Evolutionary conservation across 2,113 vertebrate species (phyloP).

Genomic region (Peromyscus californicus): DNA sequence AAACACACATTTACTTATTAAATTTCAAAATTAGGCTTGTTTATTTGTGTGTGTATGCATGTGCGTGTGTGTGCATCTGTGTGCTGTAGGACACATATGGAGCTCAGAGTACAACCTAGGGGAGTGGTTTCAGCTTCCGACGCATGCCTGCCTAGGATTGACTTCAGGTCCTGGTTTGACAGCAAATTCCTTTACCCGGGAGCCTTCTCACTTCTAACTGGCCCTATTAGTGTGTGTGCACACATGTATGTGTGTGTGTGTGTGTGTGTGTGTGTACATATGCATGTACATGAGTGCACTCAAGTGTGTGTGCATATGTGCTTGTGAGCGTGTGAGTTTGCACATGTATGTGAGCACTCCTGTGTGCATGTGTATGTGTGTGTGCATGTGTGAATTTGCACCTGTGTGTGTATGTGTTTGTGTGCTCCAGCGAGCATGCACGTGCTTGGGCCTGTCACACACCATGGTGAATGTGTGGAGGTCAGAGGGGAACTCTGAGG

Average conservation of each 20-base stretch:
- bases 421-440: not conserved
- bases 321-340: not conserved
- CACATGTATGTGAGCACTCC: no score
- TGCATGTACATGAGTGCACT: not conserved
- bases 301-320: not conserved
- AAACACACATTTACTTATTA: not conserved
- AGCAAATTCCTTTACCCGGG: not conserved
- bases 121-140: not conserved
- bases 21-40: not conserved
- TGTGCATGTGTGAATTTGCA: not conserved
- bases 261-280: no score
- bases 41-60: not conserved
- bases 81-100: not conserved
- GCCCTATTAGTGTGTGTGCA: not conserved
- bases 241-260: no score
- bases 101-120: not conserved
- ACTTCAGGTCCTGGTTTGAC: not conserved
- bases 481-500: not conserved
- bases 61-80: not conserved
- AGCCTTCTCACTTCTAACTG: not conserved
- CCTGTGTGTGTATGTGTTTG: not conserved
- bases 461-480: not conserved
- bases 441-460: no score
- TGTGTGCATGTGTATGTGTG: not conserved
- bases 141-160: no score